Conservation (phyloP, 2,888 invertebrate genomes). For the Sminthurinus aureus region DNA sequence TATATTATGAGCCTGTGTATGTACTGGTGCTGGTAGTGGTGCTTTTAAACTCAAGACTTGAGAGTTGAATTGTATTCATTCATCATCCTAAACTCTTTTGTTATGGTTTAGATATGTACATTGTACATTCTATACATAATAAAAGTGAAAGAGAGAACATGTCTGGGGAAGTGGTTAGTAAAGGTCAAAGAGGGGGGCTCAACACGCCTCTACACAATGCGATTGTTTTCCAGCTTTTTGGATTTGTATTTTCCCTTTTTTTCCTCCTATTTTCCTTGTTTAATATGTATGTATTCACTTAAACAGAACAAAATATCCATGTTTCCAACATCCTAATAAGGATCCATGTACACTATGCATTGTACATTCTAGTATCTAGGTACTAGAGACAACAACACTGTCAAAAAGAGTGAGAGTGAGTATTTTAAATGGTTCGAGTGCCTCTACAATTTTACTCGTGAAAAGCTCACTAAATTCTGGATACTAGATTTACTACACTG, state of each 20-base stretch:
- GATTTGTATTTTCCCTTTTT: slow-evolving; percentile 47
- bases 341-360: background rate
- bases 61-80: slow-evolving; percentile 35
- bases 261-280: slow-evolving; percentile 38
- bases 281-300: background rate
- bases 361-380: no score
- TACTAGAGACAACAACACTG: no score
- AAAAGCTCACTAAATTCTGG: slow-evolving; percentile 5
- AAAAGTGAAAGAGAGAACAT: slow-evolving; percentile 7
- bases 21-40: no score
- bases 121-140: background rate
- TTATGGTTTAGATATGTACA: background rate
- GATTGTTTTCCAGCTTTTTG: slow-evolving; percentile 59
- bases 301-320: background rate
- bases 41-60: slow-evolving; percentile 15
- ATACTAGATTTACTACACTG: background rate
- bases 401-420: background rate
- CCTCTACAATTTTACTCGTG: slow-evolving; percentile 35
- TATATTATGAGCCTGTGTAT: slow-evolving; percentile 15
- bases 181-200: slow-evolving; percentile 41
- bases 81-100: slow-evolving; percentile 25
- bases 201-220: slow-evolving; percentile 55
- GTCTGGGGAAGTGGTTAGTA: slow-evolving; percentile 36
- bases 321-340: background rate
- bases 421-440: slow-evolving; percentile 40